phyloP scores from a whole-genome alignment of 2,888 invertebrate genomes.

The Heliconius erato region DNA sequence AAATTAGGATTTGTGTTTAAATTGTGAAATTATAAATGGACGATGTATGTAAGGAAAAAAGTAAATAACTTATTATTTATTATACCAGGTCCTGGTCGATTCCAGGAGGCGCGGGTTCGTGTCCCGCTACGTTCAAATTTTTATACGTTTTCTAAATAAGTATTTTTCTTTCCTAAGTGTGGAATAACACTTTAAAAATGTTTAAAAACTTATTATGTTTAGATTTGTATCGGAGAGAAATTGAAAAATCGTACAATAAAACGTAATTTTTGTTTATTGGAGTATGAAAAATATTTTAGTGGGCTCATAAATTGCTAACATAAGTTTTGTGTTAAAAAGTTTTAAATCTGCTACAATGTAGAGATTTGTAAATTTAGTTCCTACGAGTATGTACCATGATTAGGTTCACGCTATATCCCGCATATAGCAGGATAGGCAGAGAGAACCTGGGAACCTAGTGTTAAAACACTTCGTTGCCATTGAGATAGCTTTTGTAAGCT shows the following conservation, averaged over 20 bases:
- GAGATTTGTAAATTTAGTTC: neutral
- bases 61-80: too few species aligned
- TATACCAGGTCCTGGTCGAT: too few species aligned
- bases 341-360: neutral
- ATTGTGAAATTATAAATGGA: neutral
- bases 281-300: neutral
- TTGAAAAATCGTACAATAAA: neutral
- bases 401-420: neutral
- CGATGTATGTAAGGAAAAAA: neutral
- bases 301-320: neutral
- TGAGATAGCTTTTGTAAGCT: too few species aligned
- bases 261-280: neutral
- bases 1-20: slow-evolving; percentile 3
- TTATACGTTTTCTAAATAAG: too few species aligned
- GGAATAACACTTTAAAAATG: too few species aligned
- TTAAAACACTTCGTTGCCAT: too few species aligned
- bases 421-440: too few species aligned
- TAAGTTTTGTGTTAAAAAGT: neutral
- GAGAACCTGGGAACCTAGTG: too few species aligned
- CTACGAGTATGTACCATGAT: neutral
- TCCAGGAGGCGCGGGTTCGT: too few species aligned
- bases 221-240: neutral
- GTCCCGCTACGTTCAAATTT: too few species aligned
- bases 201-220: too few species aligned
- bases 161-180: too few species aligned